phyloP scores from a whole-genome alignment of 1,140 invertebrate species.

The Homalodisca vitripennis region DNA sequence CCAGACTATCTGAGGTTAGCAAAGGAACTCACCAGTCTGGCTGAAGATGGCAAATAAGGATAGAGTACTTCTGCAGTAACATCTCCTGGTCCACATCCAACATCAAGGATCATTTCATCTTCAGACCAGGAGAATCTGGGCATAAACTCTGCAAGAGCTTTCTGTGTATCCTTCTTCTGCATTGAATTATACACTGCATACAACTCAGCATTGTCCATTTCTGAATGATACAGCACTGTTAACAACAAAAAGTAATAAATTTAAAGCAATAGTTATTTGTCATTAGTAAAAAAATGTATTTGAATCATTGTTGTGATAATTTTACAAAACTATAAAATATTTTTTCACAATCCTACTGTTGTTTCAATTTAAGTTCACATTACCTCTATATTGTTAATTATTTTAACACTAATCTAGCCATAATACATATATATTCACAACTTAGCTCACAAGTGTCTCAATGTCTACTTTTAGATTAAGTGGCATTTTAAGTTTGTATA shows the following conservation, averaged over 20 bases:
- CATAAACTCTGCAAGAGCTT: not conserved
- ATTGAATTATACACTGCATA: conserved; percentile 25
- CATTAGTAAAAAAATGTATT: not conserved
- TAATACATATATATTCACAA: too few species aligned
- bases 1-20: too few species aligned
- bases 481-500: too few species aligned
- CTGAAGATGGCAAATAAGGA: conserved; percentile 56
- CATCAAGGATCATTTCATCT: conserved; percentile 56
- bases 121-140: conserved; percentile 28
- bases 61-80: conserved; percentile 67
- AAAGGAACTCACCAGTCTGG: conserved; percentile 34
- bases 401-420: too few species aligned
- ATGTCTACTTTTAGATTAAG: too few species aligned
- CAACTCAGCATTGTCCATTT: conserved; percentile 25
- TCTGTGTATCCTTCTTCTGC: conserved; percentile 20
- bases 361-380: too few species aligned
- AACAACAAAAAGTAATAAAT: not conserved
- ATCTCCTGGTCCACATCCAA: conserved; percentile 77
- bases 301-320: too few species aligned
- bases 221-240: not conserved
- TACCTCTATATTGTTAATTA: too few species aligned
- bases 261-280: not conserved
- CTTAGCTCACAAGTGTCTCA: too few species aligned
- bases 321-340: too few species aligned
- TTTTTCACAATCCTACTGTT: too few species aligned